Evolutionary conservation across 2,797 vertebrate species (phyloP).

Genomic region (Leptodactylus fallax): DNA sequence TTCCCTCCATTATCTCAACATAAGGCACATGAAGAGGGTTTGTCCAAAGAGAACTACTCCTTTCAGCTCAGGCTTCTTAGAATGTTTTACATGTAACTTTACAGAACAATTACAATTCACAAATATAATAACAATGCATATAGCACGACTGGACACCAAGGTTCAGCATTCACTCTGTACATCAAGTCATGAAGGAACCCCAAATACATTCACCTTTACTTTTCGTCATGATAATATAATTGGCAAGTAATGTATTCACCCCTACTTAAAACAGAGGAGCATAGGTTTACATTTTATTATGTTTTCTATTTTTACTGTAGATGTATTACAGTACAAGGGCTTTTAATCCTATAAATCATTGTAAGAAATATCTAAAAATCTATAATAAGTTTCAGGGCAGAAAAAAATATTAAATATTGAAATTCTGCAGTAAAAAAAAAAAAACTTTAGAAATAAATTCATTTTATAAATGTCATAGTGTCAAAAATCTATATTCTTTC

Average conservation of each 20-base stretch:
- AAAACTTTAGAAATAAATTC: neutral
- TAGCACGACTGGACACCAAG: neutral
- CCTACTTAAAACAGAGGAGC: constrained; percentile 39
- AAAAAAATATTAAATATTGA: neutral
- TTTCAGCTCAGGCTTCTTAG: neutral
- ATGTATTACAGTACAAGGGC: neutral
- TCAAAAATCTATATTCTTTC: too few relatives aligned
- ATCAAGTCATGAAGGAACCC: neutral
- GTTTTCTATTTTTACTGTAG: neutral
- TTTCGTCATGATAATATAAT: neutral
- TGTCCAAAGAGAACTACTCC: neutral
- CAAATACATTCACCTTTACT: neutral
- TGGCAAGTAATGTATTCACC: neutral
- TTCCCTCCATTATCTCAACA: too few relatives aligned
- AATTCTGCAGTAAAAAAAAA: too few relatives aligned
- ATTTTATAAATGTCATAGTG: neutral
- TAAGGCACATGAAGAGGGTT: neutral
- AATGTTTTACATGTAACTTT: neutral
- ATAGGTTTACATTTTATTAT: neutral
- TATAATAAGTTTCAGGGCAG: neutral
- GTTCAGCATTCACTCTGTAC: neutral
- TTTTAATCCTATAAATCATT: neutral
- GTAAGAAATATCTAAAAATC: neutral
- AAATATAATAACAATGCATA: neutral
- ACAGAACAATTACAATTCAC: neutral